Base-by-base conservation (phyloP, 23 tunicate genomes). In the Oikopleura albicans region DNA sequence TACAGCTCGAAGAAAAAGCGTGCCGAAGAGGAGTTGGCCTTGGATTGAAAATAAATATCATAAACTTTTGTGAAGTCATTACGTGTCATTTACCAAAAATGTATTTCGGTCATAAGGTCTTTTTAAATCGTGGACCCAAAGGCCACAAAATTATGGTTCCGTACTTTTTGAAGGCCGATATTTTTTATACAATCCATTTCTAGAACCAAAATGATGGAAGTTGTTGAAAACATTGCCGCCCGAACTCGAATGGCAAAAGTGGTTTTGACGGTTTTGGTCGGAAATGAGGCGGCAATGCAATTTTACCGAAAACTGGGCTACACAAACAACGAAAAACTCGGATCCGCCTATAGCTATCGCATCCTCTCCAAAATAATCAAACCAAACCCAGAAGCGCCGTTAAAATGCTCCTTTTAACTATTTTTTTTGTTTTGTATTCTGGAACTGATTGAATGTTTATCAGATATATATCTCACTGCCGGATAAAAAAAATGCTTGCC, bases 191-290 rank as follows among this genome's bases (percentile, higher is more conserved):
- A n/a, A n/a, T n/a, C n/a, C 8, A 8, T 49, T 22, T 49, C 59
- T 8, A 49, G 79, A 29, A 71, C 79, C 4, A 71, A 71, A 31
- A 16, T 27, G 37, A 71, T 71, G 79, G 31, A 16, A 71, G 28
- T 71, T 2, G 79, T 71, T 37, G 79, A 71, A 29, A 71, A 71
- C 4, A 22, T 71, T 2, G 79, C 79, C 4, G 35, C 34, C 33
- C 28, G 35, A 71, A 12, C 79, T 12, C 33, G 79, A 71, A 71
- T 71, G 79, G 37, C 28, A 71, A 71, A 71, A 71, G 79, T 71
- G 4, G 79, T 71, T 34, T 31, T 71, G 37, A 71, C 79, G 2
- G 79, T 71, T 31, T 31, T 71, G 33, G 4, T 71, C 27, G 31
- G 31, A 12, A 71, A 71, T 31, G 37, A 22, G 4, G 79, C 79